Percentiles rank a stretch among this genome's conserved stretches.
Conservation (phyloP, 2,113 vertebrate species). For the Halichoerus grypus region DNA sequence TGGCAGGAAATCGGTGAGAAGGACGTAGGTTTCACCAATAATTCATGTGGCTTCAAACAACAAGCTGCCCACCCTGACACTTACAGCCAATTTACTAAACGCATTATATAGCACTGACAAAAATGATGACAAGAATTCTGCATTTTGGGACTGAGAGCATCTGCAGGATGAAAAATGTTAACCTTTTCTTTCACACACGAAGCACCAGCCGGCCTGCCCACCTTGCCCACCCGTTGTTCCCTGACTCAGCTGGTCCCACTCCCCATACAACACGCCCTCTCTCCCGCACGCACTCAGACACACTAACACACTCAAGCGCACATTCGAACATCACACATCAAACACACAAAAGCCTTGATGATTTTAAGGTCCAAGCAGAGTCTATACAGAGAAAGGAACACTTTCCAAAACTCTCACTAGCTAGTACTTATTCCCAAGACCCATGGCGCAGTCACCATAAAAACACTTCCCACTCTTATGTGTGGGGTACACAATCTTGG, state of each 20-base stretch:
- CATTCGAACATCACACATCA: not conserved
- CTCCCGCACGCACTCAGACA: not conserved
- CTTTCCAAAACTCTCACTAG: not conserved
- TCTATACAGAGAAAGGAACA: not conserved
- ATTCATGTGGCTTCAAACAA: not conserved
- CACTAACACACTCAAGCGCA: too few species aligned
- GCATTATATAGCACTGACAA: fast-evolving
- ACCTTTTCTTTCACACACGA: not conserved
- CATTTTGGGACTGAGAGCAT: not conserved
- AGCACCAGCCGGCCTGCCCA: fast-evolving
- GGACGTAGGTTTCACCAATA: not conserved
- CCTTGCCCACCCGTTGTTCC: fast-evolving
- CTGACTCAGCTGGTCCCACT: fast-evolving
- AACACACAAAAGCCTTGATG: not conserved
- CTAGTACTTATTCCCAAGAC: not conserved
- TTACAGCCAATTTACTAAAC: not conserved
- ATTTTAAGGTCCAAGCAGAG: not conserved
- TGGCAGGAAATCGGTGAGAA: not conserved
- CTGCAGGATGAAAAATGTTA: not conserved
- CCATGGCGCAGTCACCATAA: too few species aligned
- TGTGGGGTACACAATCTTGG: not conserved
- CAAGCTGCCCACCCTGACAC: not conserved
- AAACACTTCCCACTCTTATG: not conserved
- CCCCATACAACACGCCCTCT: too few species aligned
- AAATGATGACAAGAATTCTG: not conserved